Evolutionary conservation across 2,888 invertebrate genomes (phyloP).

Genomic region (Apamea crenata): DNA sequence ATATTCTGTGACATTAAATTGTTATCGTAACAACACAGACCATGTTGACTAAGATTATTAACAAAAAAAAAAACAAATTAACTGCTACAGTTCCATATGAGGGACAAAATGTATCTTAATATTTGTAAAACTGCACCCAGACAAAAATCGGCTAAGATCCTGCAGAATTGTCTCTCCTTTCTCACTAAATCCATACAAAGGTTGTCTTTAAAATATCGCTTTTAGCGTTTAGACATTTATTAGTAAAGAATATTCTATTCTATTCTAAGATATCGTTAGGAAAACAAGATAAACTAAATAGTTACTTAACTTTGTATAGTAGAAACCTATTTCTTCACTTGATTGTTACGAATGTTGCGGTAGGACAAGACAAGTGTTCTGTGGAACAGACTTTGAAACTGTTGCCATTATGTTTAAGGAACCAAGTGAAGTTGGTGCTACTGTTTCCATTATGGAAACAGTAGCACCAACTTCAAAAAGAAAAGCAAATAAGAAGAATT

Average conservation of each 20-base stretch:
- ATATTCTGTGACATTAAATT: neutral
- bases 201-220: neutral
- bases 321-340: conserved; percentile 24
- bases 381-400: conserved; percentile 13
- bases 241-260: no score
- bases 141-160: neutral
- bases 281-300: neutral
- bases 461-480: no score
- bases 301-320: conserved; percentile 1
- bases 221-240: neutral
- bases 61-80: neutral
- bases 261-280: no score
- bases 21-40: neutral
- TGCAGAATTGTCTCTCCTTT: neutral
- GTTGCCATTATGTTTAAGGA: neutral
- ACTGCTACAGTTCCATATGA: neutral
- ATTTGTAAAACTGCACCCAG: neutral
- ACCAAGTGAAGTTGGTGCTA: neutral
- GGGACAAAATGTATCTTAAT: neutral
- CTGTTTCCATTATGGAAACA: neutral
- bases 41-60: neutral
- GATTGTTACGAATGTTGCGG: conserved; percentile 34
- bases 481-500: no score
- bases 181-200: neutral
- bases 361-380: conserved; percentile 34